phyloP scores from a whole-genome alignment of 2,113 vertebrate species.

The Corvus hawaiiensis region DNA sequence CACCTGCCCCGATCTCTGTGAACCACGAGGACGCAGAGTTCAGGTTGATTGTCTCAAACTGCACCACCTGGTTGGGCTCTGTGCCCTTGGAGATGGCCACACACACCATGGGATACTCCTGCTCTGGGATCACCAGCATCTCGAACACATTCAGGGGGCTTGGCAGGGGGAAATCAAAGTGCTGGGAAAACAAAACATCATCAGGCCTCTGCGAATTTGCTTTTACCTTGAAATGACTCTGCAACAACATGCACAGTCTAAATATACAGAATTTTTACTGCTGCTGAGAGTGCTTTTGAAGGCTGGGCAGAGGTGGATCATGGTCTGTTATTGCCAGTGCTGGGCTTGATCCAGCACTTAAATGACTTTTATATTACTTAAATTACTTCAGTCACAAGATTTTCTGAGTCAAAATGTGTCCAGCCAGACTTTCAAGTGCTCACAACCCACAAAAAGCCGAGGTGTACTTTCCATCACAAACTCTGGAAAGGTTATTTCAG shows the following conservation, averaged over 20 bases:
- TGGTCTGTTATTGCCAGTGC: background rate
- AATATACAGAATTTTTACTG: background rate
- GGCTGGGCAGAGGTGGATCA: background rate
- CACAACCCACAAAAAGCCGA: background rate
- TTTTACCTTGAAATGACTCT: background rate
- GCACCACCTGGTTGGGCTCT: slow-evolving; percentile 87
- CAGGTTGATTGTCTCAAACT: slow-evolving; percentile 98
- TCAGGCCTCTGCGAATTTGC: background rate
- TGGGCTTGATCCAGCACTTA: background rate
- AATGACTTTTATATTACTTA: background rate
- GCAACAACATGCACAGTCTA: accelerated
- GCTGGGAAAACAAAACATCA: slow-evolving; percentile 63
- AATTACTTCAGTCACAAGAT: background rate
- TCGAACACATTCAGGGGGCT: slow-evolving; percentile 95
- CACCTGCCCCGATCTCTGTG: slow-evolving; percentile 91
- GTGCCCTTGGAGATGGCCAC: slow-evolving; percentile 89
- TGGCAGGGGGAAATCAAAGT: slow-evolving; percentile 98
- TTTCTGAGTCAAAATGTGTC: background rate
- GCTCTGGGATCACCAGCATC: slow-evolving; percentile 96
- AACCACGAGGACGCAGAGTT: slow-evolving; percentile 99
- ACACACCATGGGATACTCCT: slow-evolving; percentile 96
- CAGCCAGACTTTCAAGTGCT: background rate
- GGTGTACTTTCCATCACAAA: background rate
- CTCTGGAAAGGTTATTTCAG: background rate
- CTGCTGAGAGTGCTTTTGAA: background rate